A percentile compares a stretch with the other conserved stretches of the same genome.
Evolutionary conservation across 2,888 invertebrate genomes (phyloP).

Genomic region (Scotopteryx bipunctaria): DNA sequence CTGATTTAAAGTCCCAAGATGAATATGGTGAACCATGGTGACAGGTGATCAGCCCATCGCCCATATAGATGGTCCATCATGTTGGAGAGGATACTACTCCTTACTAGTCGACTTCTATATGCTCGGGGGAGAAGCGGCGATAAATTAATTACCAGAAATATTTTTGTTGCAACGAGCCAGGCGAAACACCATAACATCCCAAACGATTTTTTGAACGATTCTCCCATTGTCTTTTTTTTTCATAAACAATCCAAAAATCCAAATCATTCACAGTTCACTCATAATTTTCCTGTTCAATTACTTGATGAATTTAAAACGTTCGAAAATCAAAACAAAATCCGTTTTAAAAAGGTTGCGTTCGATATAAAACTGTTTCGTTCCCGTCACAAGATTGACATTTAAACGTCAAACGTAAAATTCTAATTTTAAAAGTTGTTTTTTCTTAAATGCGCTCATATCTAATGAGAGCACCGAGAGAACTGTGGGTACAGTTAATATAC

Average conservation of each 20-base stretch:
- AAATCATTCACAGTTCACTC: slow-evolving; percentile 7
- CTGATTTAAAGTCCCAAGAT: no score
- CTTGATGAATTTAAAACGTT: neutral
- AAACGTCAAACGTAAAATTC: neutral
- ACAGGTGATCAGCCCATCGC: no score
- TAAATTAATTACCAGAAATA: slow-evolving; percentile 72
- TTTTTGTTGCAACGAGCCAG: slow-evolving; percentile 72
- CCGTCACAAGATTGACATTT: neutral
- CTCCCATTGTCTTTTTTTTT: slow-evolving; percentile 16
- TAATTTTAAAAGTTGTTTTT: slow-evolving; percentile 7
- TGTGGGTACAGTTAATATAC: slow-evolving; percentile 50
- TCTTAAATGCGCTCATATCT: slow-evolving; percentile 17
- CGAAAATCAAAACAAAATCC: neutral
- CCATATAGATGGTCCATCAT: no score
- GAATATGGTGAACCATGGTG: no score
- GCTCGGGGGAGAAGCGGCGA: no score
- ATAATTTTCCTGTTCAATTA: no score
- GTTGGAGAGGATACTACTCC: no score
- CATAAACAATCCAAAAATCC: neutral
- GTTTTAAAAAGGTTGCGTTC: slow-evolving; percentile 2
- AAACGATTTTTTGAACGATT: slow-evolving; percentile 37
- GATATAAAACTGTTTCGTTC: slow-evolving; percentile 1
- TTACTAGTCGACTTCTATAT: no score
- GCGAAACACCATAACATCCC: slow-evolving; percentile 70
- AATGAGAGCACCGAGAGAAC: slow-evolving; percentile 47